A percentile compares a stretch with the other conserved stretches of the same genome.
Evolutionary conservation across 1,140 invertebrate genomes (phyloP).

Genomic region (Battus philenor): DNA sequence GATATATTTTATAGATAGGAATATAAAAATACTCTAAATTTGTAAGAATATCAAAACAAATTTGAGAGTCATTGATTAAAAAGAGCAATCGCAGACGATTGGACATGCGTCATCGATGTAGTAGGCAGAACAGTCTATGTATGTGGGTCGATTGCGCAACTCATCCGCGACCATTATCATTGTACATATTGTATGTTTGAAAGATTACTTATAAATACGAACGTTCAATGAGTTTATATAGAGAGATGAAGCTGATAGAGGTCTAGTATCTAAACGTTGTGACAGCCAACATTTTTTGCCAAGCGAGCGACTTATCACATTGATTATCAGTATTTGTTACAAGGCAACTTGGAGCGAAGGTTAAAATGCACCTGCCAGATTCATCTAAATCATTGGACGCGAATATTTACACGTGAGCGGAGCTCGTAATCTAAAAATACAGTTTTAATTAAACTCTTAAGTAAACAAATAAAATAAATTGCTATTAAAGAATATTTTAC

Average conservation of each 20-base stretch:
- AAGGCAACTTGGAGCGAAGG: conserved; percentile 1
- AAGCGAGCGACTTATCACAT: not conserved
- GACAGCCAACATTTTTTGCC: conserved; percentile 8
- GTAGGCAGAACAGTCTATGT: conserved; percentile 1
- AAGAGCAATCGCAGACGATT: conserved; percentile 4
- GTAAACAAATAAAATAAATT: too few relatives aligned
- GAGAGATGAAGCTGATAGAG: too few relatives aligned
- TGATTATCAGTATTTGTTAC: conserved; percentile 7
- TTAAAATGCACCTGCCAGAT: conserved; percentile 4
- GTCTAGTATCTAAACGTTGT: too few relatives aligned
- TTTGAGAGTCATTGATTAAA: not conserved
- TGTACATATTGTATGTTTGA: not conserved
- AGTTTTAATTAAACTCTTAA: too few relatives aligned
- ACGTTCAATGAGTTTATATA: not conserved
- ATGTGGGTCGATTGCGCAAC: conserved; percentile 7
- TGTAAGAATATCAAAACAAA: conserved; percentile 6
- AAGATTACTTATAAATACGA: not conserved
- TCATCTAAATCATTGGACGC: conserved; percentile 2
- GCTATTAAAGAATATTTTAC: too few relatives aligned
- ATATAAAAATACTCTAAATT: too few relatives aligned
- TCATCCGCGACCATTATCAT: conserved; percentile 1
- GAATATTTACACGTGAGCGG: too few relatives aligned
- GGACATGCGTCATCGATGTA: conserved; percentile 2
- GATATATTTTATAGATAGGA: too few relatives aligned
- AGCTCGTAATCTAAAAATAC: too few relatives aligned